These are phyloP conservation scores for Steinernema carpocapsae DNA, from an alignment of 2,888 invertebrate species.

Conservation along the genomic window DNA sequence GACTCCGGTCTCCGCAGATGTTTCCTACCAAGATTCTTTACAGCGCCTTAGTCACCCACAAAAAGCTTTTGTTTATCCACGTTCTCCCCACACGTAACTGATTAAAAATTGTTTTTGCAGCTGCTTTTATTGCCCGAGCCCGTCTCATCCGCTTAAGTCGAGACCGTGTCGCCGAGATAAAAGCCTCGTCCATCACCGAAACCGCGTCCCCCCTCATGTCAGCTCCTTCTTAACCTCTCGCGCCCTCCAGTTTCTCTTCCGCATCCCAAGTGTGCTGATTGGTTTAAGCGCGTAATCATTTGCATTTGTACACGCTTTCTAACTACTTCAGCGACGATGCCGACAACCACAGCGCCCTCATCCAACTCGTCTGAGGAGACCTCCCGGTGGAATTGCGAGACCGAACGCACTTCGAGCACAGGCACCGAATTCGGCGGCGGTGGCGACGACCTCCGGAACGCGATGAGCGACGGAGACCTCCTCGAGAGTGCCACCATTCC, in stretches of 20 bases:
- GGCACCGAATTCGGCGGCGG: conserved; percentile 1
- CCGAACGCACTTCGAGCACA: conserved; percentile 20
- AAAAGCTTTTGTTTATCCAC: too few species aligned
- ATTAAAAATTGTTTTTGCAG: too few species aligned
- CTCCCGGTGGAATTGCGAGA: conserved; percentile 32
- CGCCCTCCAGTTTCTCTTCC: background rate
- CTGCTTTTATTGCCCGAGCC: background rate
- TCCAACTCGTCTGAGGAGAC: conserved; percentile 31
- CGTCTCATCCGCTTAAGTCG: background rate
- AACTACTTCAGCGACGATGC: conserved; percentile 17
- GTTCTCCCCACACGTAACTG: too few species aligned
- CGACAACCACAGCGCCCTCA: conserved; percentile 4
- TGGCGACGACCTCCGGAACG: conserved; percentile 30
- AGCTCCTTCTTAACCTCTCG: background rate
- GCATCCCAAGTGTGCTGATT: conserved; percentile 22
- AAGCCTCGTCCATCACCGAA: background rate
- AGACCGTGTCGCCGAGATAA: background rate
- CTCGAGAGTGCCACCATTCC: conserved; percentile 4
- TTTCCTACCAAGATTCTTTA: too few species aligned
- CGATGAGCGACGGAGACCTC: conserved; percentile 29
- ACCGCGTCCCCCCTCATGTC: too few species aligned
- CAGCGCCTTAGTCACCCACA: too few species aligned
- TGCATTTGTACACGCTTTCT: conserved; percentile 18
- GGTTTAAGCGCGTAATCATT: conserved; percentile 31
- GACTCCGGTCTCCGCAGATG: too few species aligned